Percentiles rank a stretch among this genome's conserved stretches.
Conservation (phyloP, 2,113 vertebrate genomes). For the Progne subis region DNA sequence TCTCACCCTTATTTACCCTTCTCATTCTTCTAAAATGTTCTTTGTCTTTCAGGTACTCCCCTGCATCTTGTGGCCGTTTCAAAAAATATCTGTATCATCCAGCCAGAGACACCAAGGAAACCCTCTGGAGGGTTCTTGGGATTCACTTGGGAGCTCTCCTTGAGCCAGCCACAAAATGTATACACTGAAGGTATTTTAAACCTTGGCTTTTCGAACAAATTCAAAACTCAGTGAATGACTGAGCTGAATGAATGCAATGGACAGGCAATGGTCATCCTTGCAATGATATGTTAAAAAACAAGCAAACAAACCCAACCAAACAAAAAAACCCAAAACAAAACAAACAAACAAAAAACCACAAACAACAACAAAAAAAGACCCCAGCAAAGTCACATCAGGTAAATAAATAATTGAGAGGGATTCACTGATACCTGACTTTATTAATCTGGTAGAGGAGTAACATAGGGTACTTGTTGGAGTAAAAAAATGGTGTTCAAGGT, state of each 20-base stretch:
- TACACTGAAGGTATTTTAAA: neutral
- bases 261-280: neutral
- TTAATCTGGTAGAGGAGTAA: neutral
- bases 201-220: neutral
- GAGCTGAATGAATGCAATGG: neutral
- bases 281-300: accelerated
- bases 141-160: neutral
- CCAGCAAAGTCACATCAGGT: neutral
- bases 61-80: neutral
- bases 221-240: neutral
- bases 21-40: neutral
- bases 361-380: no score
- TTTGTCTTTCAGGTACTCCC: neutral
- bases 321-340: no score
- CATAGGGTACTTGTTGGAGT: neutral
- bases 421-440: neutral
- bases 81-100: neutral
- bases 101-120: neutral
- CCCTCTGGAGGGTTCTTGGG: accelerated
- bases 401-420: neutral
- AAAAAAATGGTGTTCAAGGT: neutral
- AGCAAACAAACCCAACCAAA: no score
- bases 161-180: neutral
- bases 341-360: no score
- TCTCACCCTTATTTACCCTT: neutral